A percentile compares a stretch with the other conserved stretches of the same genome.
Conservation (phyloP, 2,113 vertebrate genomes). For the Microtus ochrogaster region DNA sequence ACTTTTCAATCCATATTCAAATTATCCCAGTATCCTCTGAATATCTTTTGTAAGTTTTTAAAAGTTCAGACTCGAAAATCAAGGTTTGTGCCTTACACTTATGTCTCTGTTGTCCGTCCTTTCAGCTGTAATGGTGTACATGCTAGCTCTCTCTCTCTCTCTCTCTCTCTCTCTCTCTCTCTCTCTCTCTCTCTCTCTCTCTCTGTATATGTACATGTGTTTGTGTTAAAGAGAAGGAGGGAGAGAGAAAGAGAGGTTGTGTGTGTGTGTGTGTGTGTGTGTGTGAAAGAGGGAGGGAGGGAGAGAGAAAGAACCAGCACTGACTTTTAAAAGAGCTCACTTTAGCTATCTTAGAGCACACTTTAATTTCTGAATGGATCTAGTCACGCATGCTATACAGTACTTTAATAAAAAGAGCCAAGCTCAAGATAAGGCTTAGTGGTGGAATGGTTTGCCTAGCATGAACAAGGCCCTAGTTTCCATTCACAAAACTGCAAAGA, state of each 20-base stretch:
- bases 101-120: background rate
- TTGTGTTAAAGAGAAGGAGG: no score
- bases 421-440: background rate
- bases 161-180: background rate
- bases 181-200: background rate
- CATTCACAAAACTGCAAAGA: background rate
- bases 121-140: background rate
- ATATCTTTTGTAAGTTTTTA: background rate
- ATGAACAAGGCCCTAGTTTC: background rate
- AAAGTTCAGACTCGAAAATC: slow-evolving; percentile 32
- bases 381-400: background rate
- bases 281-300: no score
- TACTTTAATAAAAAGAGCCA: slow-evolving; percentile 32
- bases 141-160: background rate
- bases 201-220: background rate
- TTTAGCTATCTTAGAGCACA: background rate
- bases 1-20: slow-evolving; percentile 20
- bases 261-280: no score
- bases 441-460: background rate
- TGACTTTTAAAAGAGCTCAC: slow-evolving; percentile 44
- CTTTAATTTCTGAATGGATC: background rate
- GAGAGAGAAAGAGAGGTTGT: no score
- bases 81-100: background rate
- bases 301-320: no score
- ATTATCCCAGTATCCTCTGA: background rate